phyloP scores from a whole-genome alignment of 1,140 invertebrate species.

The Conopomorpha cramerella region DNA sequence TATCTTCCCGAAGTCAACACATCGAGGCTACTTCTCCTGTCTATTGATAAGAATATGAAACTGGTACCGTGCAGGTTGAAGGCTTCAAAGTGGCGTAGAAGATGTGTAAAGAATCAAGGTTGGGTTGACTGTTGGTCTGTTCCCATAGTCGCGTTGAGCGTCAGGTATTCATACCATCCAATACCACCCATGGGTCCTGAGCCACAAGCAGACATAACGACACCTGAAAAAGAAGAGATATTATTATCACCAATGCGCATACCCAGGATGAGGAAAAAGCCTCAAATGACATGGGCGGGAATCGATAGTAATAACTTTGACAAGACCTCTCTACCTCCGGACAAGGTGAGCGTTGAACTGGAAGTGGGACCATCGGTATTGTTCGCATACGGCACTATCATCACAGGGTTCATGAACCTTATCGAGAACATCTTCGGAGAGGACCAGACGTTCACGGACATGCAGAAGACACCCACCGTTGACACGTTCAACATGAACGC shows the following conservation, averaged over 20 bases:
- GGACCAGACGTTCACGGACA: slow-evolving; percentile 91
- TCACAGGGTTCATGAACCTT: slow-evolving; percentile 86
- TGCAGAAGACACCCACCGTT: slow-evolving; percentile 69
- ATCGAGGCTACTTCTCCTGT: slow-evolving; percentile 77
- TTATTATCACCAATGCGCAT: slow-evolving; percentile 89
- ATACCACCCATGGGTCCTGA: slow-evolving; percentile 83
- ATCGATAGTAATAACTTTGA: slow-evolving; percentile 79
- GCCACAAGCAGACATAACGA: slow-evolving; percentile 88
- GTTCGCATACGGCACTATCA: slow-evolving; percentile 85
- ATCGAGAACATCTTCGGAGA: slow-evolving; percentile 98
- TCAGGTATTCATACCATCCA: slow-evolving; percentile 90
- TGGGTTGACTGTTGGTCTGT: slow-evolving; percentile 97
- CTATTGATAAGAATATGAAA: slow-evolving; percentile 89
- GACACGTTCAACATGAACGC: slow-evolving; percentile 54
- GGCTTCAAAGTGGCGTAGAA: slow-evolving; percentile 81
- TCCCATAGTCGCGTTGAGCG: slow-evolving; percentile 88
- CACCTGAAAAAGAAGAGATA: slow-evolving; percentile 92
- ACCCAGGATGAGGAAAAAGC: slow-evolving; percentile 74
- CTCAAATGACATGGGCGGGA: slow-evolving; percentile 70
- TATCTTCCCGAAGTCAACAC: slow-evolving; percentile 92
- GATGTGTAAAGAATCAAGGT: slow-evolving; percentile 76
- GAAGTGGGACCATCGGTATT: slow-evolving; percentile 92
- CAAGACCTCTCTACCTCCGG: slow-evolving; percentile 79
- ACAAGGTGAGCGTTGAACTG: slow-evolving; percentile 87
- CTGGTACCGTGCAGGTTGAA: slow-evolving; percentile 66